Conservation (phyloP, 2,888 invertebrate genomes). For the Branchipolynoe longqiensis region DNA sequence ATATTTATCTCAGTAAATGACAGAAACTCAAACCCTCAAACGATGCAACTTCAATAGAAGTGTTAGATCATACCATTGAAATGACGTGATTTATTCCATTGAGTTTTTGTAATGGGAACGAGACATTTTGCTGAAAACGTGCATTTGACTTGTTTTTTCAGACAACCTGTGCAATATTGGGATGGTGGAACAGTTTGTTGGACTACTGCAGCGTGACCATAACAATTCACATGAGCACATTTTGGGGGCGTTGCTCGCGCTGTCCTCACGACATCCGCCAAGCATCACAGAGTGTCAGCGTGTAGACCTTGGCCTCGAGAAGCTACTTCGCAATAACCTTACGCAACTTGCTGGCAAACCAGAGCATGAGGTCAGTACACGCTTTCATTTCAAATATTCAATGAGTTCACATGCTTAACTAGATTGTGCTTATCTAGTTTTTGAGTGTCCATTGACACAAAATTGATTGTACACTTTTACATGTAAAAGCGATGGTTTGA, state of each 20-base stretch:
- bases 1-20: too few relatives aligned
- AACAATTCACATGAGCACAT: slow-evolving; percentile 83
- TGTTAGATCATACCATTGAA: too few relatives aligned
- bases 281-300: slow-evolving; percentile 82
- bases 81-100: too few relatives aligned
- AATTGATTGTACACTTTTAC: too few relatives aligned
- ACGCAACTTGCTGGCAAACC: slow-evolving; percentile 81
- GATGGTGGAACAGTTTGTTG: slow-evolving; percentile 81
- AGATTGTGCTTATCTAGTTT: too few relatives aligned
- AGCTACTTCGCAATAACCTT: slow-evolving; percentile 81
- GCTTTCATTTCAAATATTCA: too few relatives aligned
- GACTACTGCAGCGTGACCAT: slow-evolving; percentile 79
- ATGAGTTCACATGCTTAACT: not conserved
- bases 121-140: not conserved
- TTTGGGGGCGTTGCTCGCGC: slow-evolving; percentile 82
- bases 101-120: not conserved
- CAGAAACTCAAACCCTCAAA: too few relatives aligned
- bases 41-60: too few relatives aligned
- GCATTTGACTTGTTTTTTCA: slow-evolving; percentile 67
- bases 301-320: slow-evolving; percentile 81
- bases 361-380: slow-evolving; percentile 78
- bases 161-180: slow-evolving; percentile 81
- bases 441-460: too few relatives aligned
- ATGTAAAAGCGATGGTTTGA: too few relatives aligned
- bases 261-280: slow-evolving; percentile 82